These are phyloP conservation scores for Clamator glandarius DNA, from an alignment of 2,797 vertebrate species.

Conservation along the genomic window DNA sequence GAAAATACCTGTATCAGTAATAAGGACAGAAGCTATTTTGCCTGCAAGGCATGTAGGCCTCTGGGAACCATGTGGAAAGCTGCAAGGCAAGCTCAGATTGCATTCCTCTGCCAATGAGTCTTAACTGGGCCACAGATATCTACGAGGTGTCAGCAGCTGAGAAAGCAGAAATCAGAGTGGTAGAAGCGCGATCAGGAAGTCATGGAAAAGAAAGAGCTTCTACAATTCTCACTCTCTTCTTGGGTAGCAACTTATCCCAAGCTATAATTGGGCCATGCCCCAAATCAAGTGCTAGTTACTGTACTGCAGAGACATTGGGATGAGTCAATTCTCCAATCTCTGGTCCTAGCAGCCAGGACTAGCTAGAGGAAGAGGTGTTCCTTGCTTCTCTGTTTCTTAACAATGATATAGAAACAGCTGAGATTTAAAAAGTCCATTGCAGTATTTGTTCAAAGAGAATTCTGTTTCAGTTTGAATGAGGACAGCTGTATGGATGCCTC, in stretches of 20 bases:
- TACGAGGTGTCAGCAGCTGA: not conserved
- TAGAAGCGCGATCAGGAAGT: not conserved
- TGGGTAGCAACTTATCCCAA: not conserved
- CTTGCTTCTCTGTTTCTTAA: not conserved
- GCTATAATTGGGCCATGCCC: not conserved
- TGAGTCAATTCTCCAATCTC: not conserved
- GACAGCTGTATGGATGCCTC: not conserved
- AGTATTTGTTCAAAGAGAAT: not conserved
- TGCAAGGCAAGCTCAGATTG: conserved; percentile 21
- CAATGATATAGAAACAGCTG: not conserved
- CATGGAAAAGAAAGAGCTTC: not conserved
- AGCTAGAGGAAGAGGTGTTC: not conserved
- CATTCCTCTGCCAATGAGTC: conserved; percentile 5
- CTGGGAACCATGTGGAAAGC: not conserved
- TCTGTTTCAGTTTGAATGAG: not conserved
- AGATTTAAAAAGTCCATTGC: not conserved
- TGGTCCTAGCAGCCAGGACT: not conserved
- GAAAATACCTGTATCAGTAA: conserved; percentile 5
- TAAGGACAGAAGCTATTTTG: not conserved
- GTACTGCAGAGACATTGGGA: not conserved
- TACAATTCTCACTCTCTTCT: not conserved
- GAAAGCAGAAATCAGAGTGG: not conserved
- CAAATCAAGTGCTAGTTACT: not conserved
- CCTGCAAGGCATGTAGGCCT: conserved; percentile 1
- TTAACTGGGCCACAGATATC: not conserved